A percentile compares a stretch with the other conserved stretches of the same genome.
Evolutionary conservation across 2,888 invertebrate genomes (phyloP).

Genomic region (Ectropis crepuscularia): DNA sequence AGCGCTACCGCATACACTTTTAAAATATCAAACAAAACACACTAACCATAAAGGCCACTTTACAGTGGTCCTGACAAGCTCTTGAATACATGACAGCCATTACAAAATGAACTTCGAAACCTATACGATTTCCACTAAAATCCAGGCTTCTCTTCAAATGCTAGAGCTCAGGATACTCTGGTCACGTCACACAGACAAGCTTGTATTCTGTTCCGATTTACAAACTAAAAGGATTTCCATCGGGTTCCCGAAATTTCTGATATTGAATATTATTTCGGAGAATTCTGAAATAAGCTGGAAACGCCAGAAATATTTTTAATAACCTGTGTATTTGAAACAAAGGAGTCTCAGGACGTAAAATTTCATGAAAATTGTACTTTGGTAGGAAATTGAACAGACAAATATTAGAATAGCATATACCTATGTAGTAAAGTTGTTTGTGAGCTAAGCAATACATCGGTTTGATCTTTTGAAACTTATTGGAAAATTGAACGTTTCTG

Average conservation of each 20-base stretch:
- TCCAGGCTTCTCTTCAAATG: conserved; percentile 48
- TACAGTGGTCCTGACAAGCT: conserved; percentile 50
- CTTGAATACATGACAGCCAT: conserved; percentile 62
- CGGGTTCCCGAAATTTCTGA: conserved; percentile 54
- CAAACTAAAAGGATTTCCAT: conserved; percentile 68
- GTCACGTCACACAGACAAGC: conserved; percentile 63
- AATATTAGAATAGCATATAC: conserved; percentile 1
- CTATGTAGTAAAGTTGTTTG: too few species aligned
- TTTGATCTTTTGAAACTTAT: too few species aligned
- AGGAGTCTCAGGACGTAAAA: not conserved
- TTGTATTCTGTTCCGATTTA: conserved; percentile 67
- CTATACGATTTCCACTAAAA: conserved; percentile 42
- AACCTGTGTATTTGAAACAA: conserved; percentile 21
- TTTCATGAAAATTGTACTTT: not conserved
- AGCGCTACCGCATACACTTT: not conserved
- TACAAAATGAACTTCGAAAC: conserved; percentile 47
- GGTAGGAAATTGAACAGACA: not conserved
- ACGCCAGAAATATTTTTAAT: conserved; percentile 22
- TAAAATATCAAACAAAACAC: not conserved
- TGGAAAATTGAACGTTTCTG: too few species aligned
- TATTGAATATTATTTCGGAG: conserved; percentile 43
- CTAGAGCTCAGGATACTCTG: conserved; percentile 48
- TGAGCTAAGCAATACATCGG: too few species aligned
- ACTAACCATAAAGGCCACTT: conserved; percentile 40
- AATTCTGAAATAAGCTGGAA: conserved; percentile 15